These are phyloP conservation scores for Isotomurus palustris DNA, from an alignment of 2,888 invertebrate genomes.

Conservation along the genomic window DNA sequence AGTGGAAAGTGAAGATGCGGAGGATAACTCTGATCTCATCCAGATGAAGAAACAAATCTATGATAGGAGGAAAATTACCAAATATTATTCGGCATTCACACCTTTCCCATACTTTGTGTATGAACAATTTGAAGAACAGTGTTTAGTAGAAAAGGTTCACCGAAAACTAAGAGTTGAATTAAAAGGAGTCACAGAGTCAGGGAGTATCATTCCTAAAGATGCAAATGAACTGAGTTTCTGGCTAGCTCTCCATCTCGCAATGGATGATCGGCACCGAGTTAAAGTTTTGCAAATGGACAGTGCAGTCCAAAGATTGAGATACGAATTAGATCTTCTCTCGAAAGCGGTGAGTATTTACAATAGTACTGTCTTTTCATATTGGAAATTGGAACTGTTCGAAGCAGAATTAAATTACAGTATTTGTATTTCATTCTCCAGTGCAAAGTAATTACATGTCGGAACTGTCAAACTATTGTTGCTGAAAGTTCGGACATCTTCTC, in stretches of 20 bases:
- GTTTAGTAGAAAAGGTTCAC: conserved; percentile 49
- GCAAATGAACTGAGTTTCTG: conserved; percentile 66
- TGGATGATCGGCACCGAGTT: conserved; percentile 56
- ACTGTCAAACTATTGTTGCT: conserved; percentile 56
- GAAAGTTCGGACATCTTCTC: conserved; percentile 67
- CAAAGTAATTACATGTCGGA: conserved; percentile 58
- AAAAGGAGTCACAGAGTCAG: conserved; percentile 31
- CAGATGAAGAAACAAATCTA: conserved; percentile 9
- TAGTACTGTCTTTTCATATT: not conserved
- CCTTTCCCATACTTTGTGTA: conserved; percentile 66
- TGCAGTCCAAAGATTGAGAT: conserved; percentile 62
- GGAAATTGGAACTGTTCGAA: no score
- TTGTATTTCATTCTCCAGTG: conserved; percentile 50
- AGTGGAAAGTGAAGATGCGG: not conserved
- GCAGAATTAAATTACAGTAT: no score
- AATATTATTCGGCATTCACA: conserved; percentile 53
- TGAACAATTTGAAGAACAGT: conserved; percentile 59
- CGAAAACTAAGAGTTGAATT: conserved; percentile 32
- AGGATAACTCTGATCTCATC: conserved; percentile 1
- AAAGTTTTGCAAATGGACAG: conserved; percentile 63
- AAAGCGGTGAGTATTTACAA: conserved; percentile 50
- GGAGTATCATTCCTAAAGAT: conserved; percentile 35
- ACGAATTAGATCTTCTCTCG: conserved; percentile 55
- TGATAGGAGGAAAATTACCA: conserved; percentile 16
- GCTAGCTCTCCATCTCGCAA: conserved; percentile 70